Base-by-base conservation (phyloP, 2,113 vertebrate genomes). In the Agelaius phoeniceus region DNA sequence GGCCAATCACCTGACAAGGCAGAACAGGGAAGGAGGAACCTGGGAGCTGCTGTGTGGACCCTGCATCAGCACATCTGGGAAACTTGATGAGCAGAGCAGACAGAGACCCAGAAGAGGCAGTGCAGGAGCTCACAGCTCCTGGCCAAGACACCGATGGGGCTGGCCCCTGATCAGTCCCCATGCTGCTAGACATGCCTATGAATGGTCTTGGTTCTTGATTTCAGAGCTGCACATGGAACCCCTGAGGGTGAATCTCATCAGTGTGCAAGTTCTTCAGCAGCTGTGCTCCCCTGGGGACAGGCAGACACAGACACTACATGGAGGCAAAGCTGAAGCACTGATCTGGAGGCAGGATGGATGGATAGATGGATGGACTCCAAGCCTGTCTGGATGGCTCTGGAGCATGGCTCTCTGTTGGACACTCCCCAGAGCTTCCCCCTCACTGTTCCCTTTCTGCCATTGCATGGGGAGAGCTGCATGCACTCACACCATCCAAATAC, bases 81-180 rank as follows among this genome's bases (percentile, higher is more conserved):
- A 73, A 80, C 54, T 7, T 19, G 49, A 46, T 58, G 43, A 69
- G 28, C 62, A 73, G 76, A 61, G 33, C 46, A 78, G 72, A 82
- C 46, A 71, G 72, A 82, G 46, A 71, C 12, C 11, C 35, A 30
- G 39, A 7, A 3, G n/a, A 51, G 48, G n/a, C n/a, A 48, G 62
- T 0, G 6, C 3, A 7, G 58, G 0, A 0, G 44, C 65, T 80
- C 57, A 44, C 2, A 10, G 35, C 44, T 96, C 49, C 71, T 76
- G 83, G 75, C 35, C 30, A 39, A 94, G n/a, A 43, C 20, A 54
- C 9, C 10, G 30, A 35, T 39, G 37, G 19, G 24, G 8, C 37
- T 84, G 51, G 33, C 19, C 22, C 31, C 69, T 55, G 18, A 22
- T 41, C 52, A 37, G 49, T 46, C 19, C 35, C 52, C n/a, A 46